Conservation (phyloP, 23 tunicate species). For the Corella eumyota region DNA sequence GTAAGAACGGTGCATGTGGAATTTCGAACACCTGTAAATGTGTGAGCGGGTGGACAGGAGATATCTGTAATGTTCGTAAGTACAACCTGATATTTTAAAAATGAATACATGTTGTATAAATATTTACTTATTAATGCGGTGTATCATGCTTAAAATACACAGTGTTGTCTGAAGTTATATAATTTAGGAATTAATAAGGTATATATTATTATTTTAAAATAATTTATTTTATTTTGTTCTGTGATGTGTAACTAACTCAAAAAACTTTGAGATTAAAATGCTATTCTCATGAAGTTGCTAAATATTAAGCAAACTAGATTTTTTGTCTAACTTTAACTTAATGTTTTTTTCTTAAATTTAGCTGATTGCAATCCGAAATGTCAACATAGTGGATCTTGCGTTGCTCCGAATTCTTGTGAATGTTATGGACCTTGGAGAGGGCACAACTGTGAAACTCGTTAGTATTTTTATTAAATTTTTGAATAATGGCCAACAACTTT, state of each 20-base stretch:
- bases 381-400: conserved; percentile 23
- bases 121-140: no score
- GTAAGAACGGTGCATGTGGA: conserved; percentile 29
- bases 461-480: neutral
- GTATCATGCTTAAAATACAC: no score
- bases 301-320: neutral
- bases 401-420: conserved; percentile 19
- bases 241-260: no score
- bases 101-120: no score
- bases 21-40: conserved; percentile 21
- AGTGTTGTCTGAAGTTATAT: no score
- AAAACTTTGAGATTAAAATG: no score
- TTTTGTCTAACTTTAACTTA: neutral
- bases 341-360: conserved; percentile 5
- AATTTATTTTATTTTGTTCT: no score
- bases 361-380: conserved; percentile 26
- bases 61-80: conserved; percentile 34
- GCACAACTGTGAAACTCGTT: conserved; percentile 31
- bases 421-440: conserved; percentile 31
- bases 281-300: neutral
- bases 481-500: neutral
- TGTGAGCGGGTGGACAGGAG: conserved; percentile 27
- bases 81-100: no score
- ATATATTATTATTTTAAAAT: no score
- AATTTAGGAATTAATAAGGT: no score